Evolutionary conservation across 2,797 vertebrate genomes (phyloP).

Genomic region (Merluccius polli): DNA sequence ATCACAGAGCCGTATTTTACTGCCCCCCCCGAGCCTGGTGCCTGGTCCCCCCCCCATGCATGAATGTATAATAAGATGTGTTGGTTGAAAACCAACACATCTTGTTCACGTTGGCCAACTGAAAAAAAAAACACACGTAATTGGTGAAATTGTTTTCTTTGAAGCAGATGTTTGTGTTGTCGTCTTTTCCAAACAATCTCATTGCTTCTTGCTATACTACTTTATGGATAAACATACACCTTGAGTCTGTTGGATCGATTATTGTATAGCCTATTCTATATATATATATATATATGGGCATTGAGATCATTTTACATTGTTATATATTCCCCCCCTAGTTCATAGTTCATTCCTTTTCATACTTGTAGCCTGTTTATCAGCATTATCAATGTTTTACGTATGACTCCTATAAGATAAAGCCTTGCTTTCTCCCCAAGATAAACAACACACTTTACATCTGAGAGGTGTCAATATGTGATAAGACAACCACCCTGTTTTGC

Average conservation of each 20-base stretch:
- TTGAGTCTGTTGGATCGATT: not conserved
- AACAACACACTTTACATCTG: not conserved
- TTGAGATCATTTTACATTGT: not conserved
- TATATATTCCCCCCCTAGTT: not conserved
- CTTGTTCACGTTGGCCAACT: not conserved
- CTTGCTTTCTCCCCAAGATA: not conserved
- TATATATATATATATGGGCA: not conserved
- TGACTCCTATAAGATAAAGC: not conserved
- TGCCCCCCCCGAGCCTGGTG: not conserved
- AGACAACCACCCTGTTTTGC: conserved; percentile 33
- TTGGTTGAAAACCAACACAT: not conserved
- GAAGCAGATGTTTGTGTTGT: not conserved
- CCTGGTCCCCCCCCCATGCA: conserved; percentile 8
- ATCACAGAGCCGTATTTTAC: conserved; percentile 43
- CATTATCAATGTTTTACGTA: not conserved
- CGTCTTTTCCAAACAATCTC: not conserved
- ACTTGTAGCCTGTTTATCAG: not conserved
- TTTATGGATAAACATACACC: not conserved
- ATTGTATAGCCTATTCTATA: not conserved
- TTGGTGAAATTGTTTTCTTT: not conserved
- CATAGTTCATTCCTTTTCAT: not conserved
- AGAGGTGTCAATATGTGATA: not conserved
- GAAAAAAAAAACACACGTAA: not conserved
- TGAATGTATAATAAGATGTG: not conserved
- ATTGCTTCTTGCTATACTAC: not conserved